Conservation (phyloP, 2,888 invertebrate species). For the Schrankia costaestrigalis region DNA sequence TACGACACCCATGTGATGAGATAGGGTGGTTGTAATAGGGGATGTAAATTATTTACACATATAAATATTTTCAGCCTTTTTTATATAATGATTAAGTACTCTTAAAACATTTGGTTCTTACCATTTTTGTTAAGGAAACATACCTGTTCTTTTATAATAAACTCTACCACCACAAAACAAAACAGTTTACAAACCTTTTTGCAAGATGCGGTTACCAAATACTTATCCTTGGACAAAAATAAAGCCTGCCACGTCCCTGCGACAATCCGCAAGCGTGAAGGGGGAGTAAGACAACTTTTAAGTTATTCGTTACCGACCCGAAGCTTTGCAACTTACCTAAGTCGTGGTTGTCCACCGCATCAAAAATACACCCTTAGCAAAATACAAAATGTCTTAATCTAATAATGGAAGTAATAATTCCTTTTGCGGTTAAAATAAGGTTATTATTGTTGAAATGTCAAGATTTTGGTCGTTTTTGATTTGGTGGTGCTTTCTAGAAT, state of each 20-base stretch:
- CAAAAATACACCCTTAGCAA: conserved; percentile 47
- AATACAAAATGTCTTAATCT: conserved; percentile 31
- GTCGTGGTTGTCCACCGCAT: conserved; percentile 48
- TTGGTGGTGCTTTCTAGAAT: not conserved
- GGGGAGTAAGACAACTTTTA: conserved; percentile 41
- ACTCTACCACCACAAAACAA: too few species aligned
- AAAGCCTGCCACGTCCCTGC: conserved; percentile 39
- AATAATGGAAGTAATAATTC: conserved; percentile 33
- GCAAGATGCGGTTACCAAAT: conserved; percentile 22
- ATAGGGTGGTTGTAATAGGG: too few species aligned
- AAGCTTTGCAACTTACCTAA: conserved; percentile 42
- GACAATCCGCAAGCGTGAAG: conserved; percentile 33
- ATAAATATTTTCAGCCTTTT: too few species aligned
- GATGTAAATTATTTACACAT: too few species aligned
- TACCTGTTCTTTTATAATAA: too few species aligned
- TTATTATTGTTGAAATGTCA: conserved; percentile 22
- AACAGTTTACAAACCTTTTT: too few species aligned
- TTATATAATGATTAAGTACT: too few species aligned
- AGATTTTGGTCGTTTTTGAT: conserved; percentile 11
- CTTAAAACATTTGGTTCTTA: too few species aligned
- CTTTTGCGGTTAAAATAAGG: conserved; percentile 30
- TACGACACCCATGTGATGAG: too few species aligned
- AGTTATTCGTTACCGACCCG: conserved; percentile 44
- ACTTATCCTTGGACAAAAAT: conserved; percentile 33
- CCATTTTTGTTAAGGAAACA: too few species aligned